Conservation (phyloP, 2,113 vertebrate species). For the Bettongia penicillata region DNA sequence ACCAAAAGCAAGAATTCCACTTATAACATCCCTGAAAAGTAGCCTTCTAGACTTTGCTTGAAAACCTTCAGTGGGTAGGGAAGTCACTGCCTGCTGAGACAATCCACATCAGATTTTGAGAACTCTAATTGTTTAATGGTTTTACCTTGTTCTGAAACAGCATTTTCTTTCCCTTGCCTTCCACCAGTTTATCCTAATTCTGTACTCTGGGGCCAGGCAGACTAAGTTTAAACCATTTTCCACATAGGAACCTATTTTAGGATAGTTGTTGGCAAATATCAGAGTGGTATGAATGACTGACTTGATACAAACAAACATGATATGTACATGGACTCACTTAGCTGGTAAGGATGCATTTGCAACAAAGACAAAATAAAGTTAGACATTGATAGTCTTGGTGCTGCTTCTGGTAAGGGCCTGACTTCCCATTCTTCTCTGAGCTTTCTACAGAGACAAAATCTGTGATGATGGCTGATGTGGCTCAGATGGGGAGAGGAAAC, state of each 20-base stretch:
- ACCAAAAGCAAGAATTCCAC: neutral
- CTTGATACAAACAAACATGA: neutral
- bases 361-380: neutral
- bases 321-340: neutral
- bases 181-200: neutral
- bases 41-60: neutral
- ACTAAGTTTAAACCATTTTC: neutral
- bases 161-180: neutral
- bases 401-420: neutral
- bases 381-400: neutral
- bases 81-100: neutral
- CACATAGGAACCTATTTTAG: neutral
- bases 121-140: neutral
- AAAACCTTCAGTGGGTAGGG: neutral
- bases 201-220: neutral
- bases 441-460: neutral
- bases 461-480: neutral
- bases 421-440: neutral
- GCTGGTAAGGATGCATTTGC: neutral
- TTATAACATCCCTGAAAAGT: neutral
- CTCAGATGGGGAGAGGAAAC: neutral
- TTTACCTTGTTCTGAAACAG: neutral
- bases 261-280: neutral
- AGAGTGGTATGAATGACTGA: neutral
- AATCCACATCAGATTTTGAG: neutral